phyloP scores from a whole-genome alignment of 1,140 invertebrate genomes.

The Akabosia matsudoensis region DNA sequence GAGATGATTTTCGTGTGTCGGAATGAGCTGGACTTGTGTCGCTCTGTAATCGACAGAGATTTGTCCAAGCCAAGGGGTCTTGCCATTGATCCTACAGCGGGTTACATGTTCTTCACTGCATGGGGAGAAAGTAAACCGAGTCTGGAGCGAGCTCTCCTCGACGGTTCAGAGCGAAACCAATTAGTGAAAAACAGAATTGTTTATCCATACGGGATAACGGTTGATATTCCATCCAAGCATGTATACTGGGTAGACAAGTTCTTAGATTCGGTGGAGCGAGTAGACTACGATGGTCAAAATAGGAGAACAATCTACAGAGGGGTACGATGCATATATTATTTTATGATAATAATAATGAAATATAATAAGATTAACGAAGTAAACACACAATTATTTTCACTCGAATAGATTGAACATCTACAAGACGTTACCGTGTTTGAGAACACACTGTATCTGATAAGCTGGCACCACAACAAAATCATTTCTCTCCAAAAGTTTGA shows the following conservation, averaged over 20 bases:
- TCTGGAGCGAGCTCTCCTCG: conserved; percentile 62
- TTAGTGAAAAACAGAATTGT: conserved; percentile 64
- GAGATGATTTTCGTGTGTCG: conserved; percentile 71
- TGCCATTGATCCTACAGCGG: conserved; percentile 74
- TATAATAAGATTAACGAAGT: not conserved
- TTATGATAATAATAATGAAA: not conserved
- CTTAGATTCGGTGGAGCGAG: conserved; percentile 67
- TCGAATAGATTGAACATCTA: conserved; percentile 63
- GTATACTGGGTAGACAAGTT: conserved; percentile 78
- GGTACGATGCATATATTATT: conserved; percentile 27
- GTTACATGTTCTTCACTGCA: conserved; percentile 74
- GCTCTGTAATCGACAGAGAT: conserved; percentile 66
- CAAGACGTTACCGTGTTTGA: conserved; percentile 69
- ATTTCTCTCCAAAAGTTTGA: conserved; percentile 60
- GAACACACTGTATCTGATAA: conserved; percentile 64
- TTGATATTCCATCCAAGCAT: conserved; percentile 68
- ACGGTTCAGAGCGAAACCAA: conserved; percentile 57
- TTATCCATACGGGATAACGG: conserved; percentile 66
- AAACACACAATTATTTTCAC: not conserved
- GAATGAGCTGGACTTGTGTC: conserved; percentile 61
- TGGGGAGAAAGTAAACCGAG: conserved; percentile 61
- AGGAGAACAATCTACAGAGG: conserved; percentile 64
- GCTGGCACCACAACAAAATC: conserved; percentile 63
- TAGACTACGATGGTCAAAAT: conserved; percentile 66
- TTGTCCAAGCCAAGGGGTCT: conserved; percentile 71